A percentile compares a stretch with the other conserved stretches of the same genome.
These are phyloP conservation scores for Avahi laniger DNA, from an alignment of 2,797 vertebrate species.

Conservation along the genomic window DNA sequence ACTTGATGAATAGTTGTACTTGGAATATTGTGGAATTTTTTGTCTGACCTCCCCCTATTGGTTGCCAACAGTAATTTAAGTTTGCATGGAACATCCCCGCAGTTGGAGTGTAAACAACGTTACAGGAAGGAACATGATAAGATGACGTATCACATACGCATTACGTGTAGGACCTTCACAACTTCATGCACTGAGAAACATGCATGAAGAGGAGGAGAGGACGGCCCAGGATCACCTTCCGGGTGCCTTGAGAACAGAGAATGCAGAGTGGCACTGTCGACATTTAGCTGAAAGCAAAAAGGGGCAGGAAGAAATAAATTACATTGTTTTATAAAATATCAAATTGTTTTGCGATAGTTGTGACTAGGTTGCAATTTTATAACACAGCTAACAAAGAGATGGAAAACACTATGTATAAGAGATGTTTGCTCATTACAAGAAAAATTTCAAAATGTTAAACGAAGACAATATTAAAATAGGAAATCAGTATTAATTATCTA, in stretches of 20 bases:
- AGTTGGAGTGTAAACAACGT: conserved; percentile 90
- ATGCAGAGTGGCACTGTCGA: conserved; percentile 82
- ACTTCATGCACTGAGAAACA: conserved; percentile 88
- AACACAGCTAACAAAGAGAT: not conserved
- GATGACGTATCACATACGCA: conserved; percentile 82
- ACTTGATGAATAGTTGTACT: conserved; percentile 69
- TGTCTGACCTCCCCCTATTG: conserved; percentile 27
- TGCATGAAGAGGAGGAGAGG: conserved; percentile 86
- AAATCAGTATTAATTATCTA: not conserved
- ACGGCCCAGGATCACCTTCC: conserved; percentile 82
- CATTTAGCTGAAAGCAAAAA: conserved; percentile 82
- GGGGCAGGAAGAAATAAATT: conserved; percentile 50
- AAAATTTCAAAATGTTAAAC: not conserved
- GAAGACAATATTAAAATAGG: not conserved
- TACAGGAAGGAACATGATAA: conserved; percentile 84
- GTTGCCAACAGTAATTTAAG: conserved; percentile 65
- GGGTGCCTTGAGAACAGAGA: conserved; percentile 83
- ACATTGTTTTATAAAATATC: conserved; percentile 60
- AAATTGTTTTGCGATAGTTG: not conserved
- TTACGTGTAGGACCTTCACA: conserved; percentile 85
- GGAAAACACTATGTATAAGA: not conserved
- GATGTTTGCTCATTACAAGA: not conserved
- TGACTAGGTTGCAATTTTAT: not conserved
- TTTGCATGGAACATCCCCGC: conserved; percentile 84
- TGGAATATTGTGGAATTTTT: conserved; percentile 58